Evolutionary conservation across 2,113 vertebrate species (phyloP).

Genomic region (Catharus fuscescens): DNA sequence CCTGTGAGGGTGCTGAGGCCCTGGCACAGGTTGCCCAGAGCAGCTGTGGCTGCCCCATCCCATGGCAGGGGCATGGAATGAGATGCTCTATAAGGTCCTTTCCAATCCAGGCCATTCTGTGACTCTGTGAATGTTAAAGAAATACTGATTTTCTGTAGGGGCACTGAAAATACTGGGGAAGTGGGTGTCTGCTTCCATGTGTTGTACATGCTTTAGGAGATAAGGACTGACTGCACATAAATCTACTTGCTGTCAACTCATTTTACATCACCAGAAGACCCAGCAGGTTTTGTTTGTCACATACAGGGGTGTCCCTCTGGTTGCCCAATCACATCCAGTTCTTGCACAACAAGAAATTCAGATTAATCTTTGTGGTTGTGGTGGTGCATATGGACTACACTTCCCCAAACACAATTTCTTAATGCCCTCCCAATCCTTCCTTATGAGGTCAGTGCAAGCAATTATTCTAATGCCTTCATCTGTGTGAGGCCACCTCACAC

Average conservation of each 20-base stretch:
- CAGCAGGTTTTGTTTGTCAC: not conserved
- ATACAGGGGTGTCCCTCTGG: not conserved
- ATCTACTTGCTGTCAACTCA: not conserved
- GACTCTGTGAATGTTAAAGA: not conserved
- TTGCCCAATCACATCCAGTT: not conserved
- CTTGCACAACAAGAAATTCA: not conserved
- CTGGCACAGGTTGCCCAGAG: not conserved
- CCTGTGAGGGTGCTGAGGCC: too few relatives aligned
- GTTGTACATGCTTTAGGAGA: not conserved
- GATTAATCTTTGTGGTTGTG: not conserved
- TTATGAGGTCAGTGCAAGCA: not conserved
- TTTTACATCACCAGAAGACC: not conserved
- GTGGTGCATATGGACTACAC: not conserved
- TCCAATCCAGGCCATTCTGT: not conserved
- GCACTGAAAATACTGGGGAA: not conserved
- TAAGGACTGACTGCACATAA: not conserved
- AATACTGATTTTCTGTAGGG: not conserved
- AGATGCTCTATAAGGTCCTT: not conserved
- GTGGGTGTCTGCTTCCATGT: not conserved
- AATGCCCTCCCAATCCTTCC: not conserved
- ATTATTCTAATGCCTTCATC: not conserved
- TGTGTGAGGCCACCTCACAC: not conserved
- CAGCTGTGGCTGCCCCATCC: not conserved
- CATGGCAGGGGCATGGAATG: fast-evolving
- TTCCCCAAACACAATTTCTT: not conserved